These are phyloP conservation scores for Dendropsophus ebraccatus DNA, from an alignment of 2,113 vertebrate species.

Conservation along the genomic window DNA sequence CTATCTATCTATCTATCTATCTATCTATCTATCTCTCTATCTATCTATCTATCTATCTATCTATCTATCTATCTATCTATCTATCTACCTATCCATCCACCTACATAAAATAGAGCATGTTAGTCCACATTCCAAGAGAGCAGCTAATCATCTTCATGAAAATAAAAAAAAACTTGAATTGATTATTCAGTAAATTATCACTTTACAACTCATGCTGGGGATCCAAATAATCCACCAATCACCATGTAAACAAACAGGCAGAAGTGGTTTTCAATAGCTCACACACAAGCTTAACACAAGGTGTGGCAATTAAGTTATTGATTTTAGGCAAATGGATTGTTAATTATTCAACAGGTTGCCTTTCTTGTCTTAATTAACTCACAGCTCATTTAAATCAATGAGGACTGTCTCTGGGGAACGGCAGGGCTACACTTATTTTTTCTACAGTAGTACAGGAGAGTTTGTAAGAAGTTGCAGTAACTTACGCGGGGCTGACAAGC, in stretches of 20 bases:
- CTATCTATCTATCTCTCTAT: not conserved
- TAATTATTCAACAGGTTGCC: constrained; percentile 83
- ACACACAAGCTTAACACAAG: constrained; percentile 74
- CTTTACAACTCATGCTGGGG: constrained; percentile 76
- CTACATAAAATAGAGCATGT: not conserved
- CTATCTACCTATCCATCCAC: not conserved
- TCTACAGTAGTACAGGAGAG: not conserved
- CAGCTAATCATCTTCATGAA: constrained; percentile 67
- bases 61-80: not conserved
- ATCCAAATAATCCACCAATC: constrained; percentile 76
- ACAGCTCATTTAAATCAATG: constrained; percentile 81
- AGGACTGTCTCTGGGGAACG: constrained; percentile 68
- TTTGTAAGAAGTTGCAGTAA: constrained; percentile 30
- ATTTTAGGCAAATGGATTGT: constrained; percentile 84
- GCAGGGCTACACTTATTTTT: constrained; percentile 27
- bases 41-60: not conserved
- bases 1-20: not conserved
- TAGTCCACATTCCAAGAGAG: not conserved
- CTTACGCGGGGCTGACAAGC: constrained; percentile 31
- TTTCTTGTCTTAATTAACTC: constrained; percentile 82
- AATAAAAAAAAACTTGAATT: constrained; percentile 75
- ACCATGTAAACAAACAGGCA: constrained; percentile 76
- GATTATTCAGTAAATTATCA: constrained; percentile 82
- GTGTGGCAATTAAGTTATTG: constrained; percentile 87
- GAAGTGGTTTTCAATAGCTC: constrained; percentile 76